Evolutionary conservation across 1,140 invertebrate species (phyloP).

Genomic region (Trichoplusia ni): DNA sequence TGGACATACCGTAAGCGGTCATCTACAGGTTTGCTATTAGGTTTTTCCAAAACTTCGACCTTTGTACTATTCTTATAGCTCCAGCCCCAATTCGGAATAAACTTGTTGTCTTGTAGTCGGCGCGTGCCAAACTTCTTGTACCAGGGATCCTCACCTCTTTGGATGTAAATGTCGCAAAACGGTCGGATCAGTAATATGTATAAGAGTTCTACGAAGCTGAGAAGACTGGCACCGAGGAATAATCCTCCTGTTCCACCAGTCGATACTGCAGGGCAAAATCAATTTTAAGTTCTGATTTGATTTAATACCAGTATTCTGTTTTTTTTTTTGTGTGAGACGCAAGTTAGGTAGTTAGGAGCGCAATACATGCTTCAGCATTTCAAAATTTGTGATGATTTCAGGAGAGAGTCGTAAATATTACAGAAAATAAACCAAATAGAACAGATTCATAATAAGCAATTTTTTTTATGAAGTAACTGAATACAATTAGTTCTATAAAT

Average conservation of each 20-base stretch:
- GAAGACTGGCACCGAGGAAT: constrained; percentile 84
- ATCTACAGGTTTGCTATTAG: too few relatives aligned
- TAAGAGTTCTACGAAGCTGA: constrained; percentile 84
- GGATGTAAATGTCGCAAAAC: constrained; percentile 68
- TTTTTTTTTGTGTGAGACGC: too few relatives aligned
- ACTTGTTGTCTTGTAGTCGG: constrained; percentile 60
- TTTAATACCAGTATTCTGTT: too few relatives aligned
- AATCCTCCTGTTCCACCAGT: constrained; percentile 84
- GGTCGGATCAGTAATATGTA: constrained; percentile 71
- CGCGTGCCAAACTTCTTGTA: constrained; percentile 64
- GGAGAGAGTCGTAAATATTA: too few relatives aligned
- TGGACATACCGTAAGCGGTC: too few relatives aligned
- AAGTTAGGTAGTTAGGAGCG: too few relatives aligned
- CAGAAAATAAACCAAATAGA: neutral
- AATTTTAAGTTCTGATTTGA: too few relatives aligned
- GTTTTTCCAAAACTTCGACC: too few relatives aligned
- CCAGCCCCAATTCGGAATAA: constrained; percentile 49
- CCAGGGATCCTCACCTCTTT: constrained; percentile 63
- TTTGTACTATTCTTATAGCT: constrained; percentile 26
- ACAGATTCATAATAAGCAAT: neutral
- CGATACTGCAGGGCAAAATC: constrained; percentile 78
- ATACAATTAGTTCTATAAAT: neutral
- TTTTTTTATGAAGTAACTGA: neutral
- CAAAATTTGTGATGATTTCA: too few relatives aligned
- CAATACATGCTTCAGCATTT: too few relatives aligned